Conservation (phyloP, 2,113 vertebrate species). For the Zosterops lateralis region DNA sequence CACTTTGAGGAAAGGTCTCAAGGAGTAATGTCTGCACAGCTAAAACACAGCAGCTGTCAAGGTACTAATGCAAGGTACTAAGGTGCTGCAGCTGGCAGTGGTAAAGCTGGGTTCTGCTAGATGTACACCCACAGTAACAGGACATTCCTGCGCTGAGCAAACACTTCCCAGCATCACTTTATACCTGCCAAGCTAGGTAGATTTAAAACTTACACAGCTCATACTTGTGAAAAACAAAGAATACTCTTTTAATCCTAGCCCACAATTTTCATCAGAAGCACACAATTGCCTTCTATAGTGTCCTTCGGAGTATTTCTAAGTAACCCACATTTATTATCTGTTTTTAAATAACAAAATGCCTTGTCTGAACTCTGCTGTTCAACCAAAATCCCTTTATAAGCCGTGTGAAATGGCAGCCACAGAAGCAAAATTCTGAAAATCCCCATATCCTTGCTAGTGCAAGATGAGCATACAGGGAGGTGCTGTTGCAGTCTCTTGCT, state of each 20-base stretch:
- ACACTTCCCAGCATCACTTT: not conserved
- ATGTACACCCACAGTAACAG: not conserved
- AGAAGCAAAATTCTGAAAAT: not conserved
- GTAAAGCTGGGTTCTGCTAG: not conserved
- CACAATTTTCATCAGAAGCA: not conserved
- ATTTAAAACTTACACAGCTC: not conserved
- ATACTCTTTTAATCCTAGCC: not conserved
- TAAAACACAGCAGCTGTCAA: not conserved
- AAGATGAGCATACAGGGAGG: not conserved
- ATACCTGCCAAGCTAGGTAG: not conserved
- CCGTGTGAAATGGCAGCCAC: not conserved
- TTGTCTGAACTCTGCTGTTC: not conserved
- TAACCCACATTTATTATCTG: not conserved
- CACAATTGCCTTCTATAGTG: not conserved
- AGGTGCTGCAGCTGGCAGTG: not conserved
- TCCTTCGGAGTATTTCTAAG: not conserved
- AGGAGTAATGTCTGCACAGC: not conserved
- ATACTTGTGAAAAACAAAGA: not conserved
- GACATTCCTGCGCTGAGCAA: not conserved
- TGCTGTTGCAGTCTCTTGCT: not conserved
- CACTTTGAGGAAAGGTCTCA: not conserved
- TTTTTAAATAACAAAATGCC: not conserved
- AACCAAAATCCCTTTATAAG: not conserved
- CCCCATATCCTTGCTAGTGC: not conserved
- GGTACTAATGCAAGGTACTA: not conserved